These are phyloP conservation scores for Phoxinus dragarum DNA, from an alignment of 2,797 vertebrate species.

Conservation along the genomic window DNA sequence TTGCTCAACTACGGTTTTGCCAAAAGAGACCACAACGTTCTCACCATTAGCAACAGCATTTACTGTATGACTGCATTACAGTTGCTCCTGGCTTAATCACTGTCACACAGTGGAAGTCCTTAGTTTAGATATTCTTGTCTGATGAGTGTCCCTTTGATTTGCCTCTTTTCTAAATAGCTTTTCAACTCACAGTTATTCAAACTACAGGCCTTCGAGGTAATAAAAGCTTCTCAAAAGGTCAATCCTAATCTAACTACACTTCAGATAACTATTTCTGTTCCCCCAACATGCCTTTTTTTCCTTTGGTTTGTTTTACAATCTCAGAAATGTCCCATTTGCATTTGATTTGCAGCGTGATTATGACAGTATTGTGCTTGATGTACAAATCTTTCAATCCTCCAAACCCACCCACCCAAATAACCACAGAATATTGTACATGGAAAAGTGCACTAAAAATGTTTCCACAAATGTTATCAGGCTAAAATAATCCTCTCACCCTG, in stretches of 20 bases:
- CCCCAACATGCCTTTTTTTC: not conserved
- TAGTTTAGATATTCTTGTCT: conserved; percentile 68
- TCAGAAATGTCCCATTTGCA: conserved; percentile 12
- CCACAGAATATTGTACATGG: not conserved
- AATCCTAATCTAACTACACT: conserved; percentile 76
- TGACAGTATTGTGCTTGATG: conserved; percentile 18
- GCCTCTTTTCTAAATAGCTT: conserved; percentile 88
- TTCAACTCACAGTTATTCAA: conserved; percentile 81
- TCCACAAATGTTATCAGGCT: conserved; percentile 17
- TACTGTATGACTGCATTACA: conserved; percentile 21
- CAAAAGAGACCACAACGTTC: conserved; percentile 11
- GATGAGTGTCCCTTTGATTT: conserved; percentile 80
- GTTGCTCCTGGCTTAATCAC: not conserved
- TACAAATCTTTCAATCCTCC: conserved; percentile 14
- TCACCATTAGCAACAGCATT: not conserved
- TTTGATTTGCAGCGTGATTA: conserved; percentile 14
- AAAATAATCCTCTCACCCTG: conserved; percentile 34
- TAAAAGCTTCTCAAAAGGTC: conserved; percentile 73
- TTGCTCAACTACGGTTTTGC: conserved; percentile 1
- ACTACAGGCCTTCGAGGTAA: conserved; percentile 84
- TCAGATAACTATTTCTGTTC: conserved; percentile 68
- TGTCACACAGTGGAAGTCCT: conserved; percentile 37
- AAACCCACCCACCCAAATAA: conserved; percentile 29
- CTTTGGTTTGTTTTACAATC: conserved; percentile 36
- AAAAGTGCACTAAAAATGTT: not conserved